These are phyloP conservation scores for Palythoa heliodiscus DNA, from an alignment of 92 coral and sea anemone genomes.

Conservation along the genomic window DNA sequence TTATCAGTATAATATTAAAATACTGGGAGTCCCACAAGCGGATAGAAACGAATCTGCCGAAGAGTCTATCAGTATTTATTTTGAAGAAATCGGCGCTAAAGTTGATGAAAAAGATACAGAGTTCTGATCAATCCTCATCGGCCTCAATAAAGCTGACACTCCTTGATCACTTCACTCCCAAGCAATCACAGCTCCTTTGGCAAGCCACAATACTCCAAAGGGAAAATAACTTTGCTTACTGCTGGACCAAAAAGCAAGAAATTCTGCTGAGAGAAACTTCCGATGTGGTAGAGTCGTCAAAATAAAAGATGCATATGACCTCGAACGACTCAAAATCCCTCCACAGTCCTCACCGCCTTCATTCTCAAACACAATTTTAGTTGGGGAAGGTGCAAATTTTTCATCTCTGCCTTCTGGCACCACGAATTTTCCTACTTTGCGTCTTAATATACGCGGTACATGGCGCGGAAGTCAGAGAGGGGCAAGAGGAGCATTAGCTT, in stretches of 20 bases:
- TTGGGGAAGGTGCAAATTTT: constrained; percentile 16
- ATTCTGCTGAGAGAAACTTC: constrained; percentile 15
- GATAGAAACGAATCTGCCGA: no score
- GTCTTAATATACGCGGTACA: constrained; percentile 8
- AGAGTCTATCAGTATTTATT: no score
- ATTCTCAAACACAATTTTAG: constrained; percentile 16
- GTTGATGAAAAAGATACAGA: constrained; percentile 11
- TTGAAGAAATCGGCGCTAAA: background rate
- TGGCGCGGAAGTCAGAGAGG: constrained; percentile 19
- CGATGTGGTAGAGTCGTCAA: constrained; percentile 5
- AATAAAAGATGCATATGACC: constrained; percentile 16
- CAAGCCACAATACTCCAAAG: background rate
- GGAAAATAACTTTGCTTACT: background rate
- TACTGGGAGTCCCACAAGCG: no score
- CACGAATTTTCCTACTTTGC: background rate
- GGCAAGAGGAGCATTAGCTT: constrained; percentile 13
- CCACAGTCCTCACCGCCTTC: constrained; percentile 18
- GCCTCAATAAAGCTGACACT: constrained; percentile 21
- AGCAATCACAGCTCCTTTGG: background rate
- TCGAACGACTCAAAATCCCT: constrained; percentile 10
- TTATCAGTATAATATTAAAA: no score
- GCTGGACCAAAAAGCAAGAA: background rate
- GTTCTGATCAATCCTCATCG: background rate
- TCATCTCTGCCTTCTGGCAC: constrained; percentile 20
- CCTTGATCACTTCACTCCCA: constrained; percentile 30